A percentile compares a stretch with the other conserved stretches of the same genome.
Evolutionary conservation across 2,888 invertebrate genomes (phyloP).

Genomic region (Cantharis rufa): DNA sequence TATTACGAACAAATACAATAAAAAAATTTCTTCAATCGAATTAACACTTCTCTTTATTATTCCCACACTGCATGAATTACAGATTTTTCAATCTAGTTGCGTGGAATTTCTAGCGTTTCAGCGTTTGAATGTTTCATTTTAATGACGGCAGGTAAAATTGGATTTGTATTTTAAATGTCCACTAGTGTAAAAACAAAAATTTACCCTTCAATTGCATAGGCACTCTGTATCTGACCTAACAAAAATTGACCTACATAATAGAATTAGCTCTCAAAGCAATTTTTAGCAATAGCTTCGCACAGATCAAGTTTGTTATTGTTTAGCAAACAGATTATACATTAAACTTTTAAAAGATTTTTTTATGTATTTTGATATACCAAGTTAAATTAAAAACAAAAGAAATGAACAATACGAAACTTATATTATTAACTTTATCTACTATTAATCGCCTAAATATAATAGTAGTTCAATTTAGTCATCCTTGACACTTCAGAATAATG

Average conservation of each 20-base stretch:
- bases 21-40: slow-evolving; percentile 14
- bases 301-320: not conserved
- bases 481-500: not conserved
- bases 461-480: not conserved
- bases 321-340: not conserved
- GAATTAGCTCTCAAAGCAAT: not conserved
- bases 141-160: slow-evolving; percentile 28
- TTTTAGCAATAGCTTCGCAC: not conserved
- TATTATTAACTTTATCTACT: not conserved
- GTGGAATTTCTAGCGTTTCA: slow-evolving; percentile 13
- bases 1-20: slow-evolving; percentile 4
- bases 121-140: slow-evolving; percentile 35
- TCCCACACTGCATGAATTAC: slow-evolving; percentile 32
- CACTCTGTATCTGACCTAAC: not conserved
- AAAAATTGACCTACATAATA: not conserved
- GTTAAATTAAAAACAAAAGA: not conserved
- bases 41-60: slow-evolving; percentile 9
- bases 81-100: slow-evolving; percentile 32
- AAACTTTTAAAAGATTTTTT: not conserved
- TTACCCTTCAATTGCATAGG: not conserved
- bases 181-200: slow-evolving; percentile 4
- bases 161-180: slow-evolving; percentile 31
- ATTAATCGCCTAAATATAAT: not conserved
- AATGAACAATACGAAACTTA: not conserved
- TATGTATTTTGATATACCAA: not conserved